Conservation (phyloP, 2,888 invertebrate genomes). For the Yponomeuta evonymella region DNA sequence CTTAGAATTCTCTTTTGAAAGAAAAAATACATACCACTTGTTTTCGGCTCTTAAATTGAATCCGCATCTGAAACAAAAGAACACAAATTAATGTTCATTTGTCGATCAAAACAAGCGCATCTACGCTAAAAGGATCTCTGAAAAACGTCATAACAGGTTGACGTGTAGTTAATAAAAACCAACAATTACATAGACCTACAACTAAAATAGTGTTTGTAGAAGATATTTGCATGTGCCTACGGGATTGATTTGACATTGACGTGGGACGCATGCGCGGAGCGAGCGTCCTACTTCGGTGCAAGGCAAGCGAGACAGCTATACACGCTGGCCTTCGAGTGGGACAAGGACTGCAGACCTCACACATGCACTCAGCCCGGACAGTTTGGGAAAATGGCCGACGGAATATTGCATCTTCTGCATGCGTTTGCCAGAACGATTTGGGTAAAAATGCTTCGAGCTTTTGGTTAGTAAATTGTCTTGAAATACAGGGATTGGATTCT, state of each 20-base stretch:
- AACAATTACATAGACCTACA: slow-evolving; percentile 29
- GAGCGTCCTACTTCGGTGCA: slow-evolving; percentile 60
- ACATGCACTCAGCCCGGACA: slow-evolving; percentile 13
- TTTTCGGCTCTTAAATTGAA: neutral
- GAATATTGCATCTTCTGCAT: slow-evolving; percentile 53
- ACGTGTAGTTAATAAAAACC: slow-evolving; percentile 5
- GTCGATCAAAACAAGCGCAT: neutral
- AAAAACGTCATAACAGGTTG: neutral
- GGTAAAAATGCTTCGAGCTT: neutral
- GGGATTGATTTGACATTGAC: slow-evolving; percentile 76
- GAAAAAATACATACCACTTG: neutral
- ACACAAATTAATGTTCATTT: neutral
- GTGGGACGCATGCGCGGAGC: slow-evolving; percentile 64
- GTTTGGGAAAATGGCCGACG: slow-evolving; percentile 55
- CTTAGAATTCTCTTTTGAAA: neutral
- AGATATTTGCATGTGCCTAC: slow-evolving; percentile 65
- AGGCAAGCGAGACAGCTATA: slow-evolving; percentile 42
- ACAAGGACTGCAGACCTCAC: slow-evolving; percentile 34
- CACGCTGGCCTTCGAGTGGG: slow-evolving; percentile 28
- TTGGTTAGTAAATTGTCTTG: neutral
- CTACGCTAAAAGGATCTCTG: neutral
- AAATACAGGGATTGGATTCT: neutral
- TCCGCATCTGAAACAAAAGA: neutral
- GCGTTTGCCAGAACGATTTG: neutral
- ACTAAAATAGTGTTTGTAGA: slow-evolving; percentile 39